Evolutionary conservation across 64 coral and sea anemone species (phyloP).

Genomic region (Trachythela sp.): DNA sequence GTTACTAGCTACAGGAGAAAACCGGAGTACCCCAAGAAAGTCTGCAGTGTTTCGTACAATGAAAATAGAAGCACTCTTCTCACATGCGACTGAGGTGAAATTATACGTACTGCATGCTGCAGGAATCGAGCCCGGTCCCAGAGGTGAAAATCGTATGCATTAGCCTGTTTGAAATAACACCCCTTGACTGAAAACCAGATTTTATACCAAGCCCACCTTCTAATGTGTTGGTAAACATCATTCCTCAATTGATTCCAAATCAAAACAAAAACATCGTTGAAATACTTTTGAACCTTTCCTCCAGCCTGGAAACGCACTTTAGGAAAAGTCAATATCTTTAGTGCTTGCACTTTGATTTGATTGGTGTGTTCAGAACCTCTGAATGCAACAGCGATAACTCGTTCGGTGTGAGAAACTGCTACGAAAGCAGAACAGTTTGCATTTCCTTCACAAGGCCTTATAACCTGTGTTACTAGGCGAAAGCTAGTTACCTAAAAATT

Average conservation of each 20-base stretch:
- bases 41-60: too few relatives aligned
- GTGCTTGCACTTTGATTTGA: neutral
- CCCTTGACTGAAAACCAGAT: constrained; percentile 20
- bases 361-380: constrained; percentile 29
- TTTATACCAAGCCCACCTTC: neutral
- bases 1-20: too few relatives aligned
- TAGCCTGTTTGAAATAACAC: neutral
- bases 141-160: constrained; percentile 32
- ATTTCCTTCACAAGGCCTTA: constrained; percentile 9
- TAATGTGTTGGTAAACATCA: neutral
- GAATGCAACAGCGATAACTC: constrained; percentile 34
- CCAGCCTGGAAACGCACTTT: neutral
- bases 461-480: constrained; percentile 6
- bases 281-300: constrained; percentile 34
- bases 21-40: too few relatives aligned
- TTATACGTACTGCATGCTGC: too few relatives aligned
- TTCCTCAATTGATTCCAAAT: neutral
- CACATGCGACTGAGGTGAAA: too few relatives aligned
- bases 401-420: constrained; percentile 16
- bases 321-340: neutral
- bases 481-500: neutral
- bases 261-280: constrained; percentile 15
- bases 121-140: too few relatives aligned
- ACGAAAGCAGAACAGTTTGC: constrained; percentile 40
- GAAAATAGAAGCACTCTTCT: too few relatives aligned